phyloP scores from a whole-genome alignment of 2,113 vertebrate species.

The Dipodomys stephensi region DNA sequence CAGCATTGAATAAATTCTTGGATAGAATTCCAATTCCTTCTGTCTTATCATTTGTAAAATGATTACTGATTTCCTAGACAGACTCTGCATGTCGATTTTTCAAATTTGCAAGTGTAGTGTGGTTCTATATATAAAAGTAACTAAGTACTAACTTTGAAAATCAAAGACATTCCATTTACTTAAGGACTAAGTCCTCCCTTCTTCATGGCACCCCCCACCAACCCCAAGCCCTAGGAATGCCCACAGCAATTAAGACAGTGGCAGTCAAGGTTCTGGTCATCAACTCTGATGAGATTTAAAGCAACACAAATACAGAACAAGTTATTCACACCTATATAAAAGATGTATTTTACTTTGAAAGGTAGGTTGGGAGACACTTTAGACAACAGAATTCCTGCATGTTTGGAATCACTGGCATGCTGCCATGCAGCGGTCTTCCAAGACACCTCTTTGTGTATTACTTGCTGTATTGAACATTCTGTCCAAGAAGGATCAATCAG shows the following conservation, averaged over 20 bases:
- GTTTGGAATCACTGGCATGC: neutral
- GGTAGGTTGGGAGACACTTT: neutral
- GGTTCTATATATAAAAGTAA: neutral
- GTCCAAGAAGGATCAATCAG: neutral
- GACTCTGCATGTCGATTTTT: conserved; percentile 38
- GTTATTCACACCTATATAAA: neutral
- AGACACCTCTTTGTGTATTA: neutral
- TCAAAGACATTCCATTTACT: neutral
- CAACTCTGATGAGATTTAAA: neutral
- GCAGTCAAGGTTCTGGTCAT: neutral
- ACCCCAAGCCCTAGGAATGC: neutral
- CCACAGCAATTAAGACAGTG: neutral
- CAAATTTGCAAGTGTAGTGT: neutral
- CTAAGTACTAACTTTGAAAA: neutral
- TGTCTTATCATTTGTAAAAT: conserved; percentile 20
- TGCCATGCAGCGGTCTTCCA: neutral
- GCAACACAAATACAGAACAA: neutral
- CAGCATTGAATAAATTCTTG: neutral
- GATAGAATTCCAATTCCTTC: conserved; percentile 54
- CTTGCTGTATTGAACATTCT: neutral
- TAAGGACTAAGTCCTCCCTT: neutral
- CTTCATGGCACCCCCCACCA: neutral
- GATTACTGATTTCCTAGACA: conserved; percentile 34
- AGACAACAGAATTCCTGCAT: neutral
- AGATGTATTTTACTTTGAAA: neutral